These are phyloP conservation scores for Spisula solida DNA, from an alignment of 2,888 invertebrate species.

Conservation along the genomic window DNA sequence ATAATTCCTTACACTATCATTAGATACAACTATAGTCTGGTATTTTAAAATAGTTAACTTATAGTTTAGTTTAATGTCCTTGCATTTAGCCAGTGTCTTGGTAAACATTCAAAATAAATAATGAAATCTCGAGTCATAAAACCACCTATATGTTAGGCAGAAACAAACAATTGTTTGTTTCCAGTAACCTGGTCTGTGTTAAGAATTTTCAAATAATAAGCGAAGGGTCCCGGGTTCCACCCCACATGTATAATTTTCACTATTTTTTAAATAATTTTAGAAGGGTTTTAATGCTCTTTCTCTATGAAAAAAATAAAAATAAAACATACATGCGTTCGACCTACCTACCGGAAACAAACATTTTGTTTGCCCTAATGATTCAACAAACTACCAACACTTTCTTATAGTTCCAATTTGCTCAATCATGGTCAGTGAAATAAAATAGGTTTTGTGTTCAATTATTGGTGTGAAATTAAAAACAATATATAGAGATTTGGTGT, in stretches of 20 bases:
- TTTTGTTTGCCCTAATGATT: too few relatives aligned
- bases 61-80: not conserved
- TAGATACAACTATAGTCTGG: not conserved
- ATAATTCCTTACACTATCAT: not conserved
- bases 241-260: too few relatives aligned
- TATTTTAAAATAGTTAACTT: not conserved
- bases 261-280: too few relatives aligned
- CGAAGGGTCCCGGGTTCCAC: too few relatives aligned
- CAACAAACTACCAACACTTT: too few relatives aligned
- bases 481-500: not conserved
- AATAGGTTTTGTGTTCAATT: not conserved
- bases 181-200: too few relatives aligned
- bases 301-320: too few relatives aligned
- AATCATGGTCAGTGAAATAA: not conserved
- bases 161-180: not conserved
- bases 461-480: not conserved
- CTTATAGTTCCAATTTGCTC: not conserved
- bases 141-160: not conserved
- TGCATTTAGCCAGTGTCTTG: too few relatives aligned
- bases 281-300: too few relatives aligned
- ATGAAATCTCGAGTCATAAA: not conserved
- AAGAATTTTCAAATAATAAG: too few relatives aligned
- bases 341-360: too few relatives aligned
- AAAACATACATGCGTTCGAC: too few relatives aligned
- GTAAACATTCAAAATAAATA: not conserved